Evolutionary conservation across 2,797 vertebrate genomes (phyloP).

Genomic region (Rhincodon typus): DNA sequence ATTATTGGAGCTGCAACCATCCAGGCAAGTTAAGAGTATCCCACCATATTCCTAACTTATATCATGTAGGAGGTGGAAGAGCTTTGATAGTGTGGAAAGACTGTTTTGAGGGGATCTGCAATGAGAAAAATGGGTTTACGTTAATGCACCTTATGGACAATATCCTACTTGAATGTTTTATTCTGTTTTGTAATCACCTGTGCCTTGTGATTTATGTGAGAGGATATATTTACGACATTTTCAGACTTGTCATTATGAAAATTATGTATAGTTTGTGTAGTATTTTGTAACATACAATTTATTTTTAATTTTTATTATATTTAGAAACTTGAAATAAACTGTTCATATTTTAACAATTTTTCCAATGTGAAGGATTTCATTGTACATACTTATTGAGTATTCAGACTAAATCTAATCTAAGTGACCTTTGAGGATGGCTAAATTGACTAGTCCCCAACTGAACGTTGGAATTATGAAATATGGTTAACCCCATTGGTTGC

Average conservation of each 20-base stretch:
- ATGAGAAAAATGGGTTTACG: not conserved
- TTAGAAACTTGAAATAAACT: slow-evolving; percentile 31
- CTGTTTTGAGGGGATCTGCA: not conserved
- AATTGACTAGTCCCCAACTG: not conserved
- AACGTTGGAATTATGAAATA: not conserved
- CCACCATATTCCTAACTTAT: not conserved
- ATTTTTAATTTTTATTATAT: slow-evolving; percentile 28
- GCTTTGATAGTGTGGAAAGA: not conserved
- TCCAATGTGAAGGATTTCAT: not conserved
- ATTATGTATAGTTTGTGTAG: not conserved
- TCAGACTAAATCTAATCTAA: not conserved
- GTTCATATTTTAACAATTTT: slow-evolving; percentile 22
- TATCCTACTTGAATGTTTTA: slow-evolving; percentile 8
- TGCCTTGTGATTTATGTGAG: not conserved
- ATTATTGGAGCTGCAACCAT: not conserved
- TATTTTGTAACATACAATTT: slow-evolving; percentile 31
- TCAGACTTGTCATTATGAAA: not conserved
- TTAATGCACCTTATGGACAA: not conserved
- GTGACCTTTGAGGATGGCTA: not conserved
- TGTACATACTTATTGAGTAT: not conserved
- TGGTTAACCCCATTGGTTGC: not conserved
- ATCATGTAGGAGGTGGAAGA: not conserved
- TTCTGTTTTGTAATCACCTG: not conserved
- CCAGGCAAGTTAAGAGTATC: not conserved
- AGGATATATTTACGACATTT: not conserved